Percentiles rank a stretch among this genome's conserved stretches.
phyloP scores from a whole-genome alignment of 2,113 vertebrate genomes.

The Amia ocellicauda region DNA sequence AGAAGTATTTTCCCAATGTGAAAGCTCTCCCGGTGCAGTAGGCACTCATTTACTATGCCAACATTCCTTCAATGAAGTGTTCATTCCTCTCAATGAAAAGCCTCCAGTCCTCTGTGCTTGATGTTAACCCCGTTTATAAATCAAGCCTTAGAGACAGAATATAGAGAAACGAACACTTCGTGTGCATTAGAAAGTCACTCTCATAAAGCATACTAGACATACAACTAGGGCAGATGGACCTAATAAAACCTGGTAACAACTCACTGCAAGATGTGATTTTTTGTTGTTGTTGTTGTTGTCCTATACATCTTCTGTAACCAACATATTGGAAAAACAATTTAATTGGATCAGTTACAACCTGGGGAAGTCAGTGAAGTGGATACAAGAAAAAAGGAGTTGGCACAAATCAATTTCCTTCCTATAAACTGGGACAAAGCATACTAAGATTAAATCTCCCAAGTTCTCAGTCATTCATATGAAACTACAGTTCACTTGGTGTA shows the following conservation, averaged over 20 bases:
- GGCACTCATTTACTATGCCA: too few relatives aligned
- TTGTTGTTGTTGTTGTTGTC: too few relatives aligned
- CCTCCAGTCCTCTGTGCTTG: too few relatives aligned
- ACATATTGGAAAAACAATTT: conserved; percentile 2
- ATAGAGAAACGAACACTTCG: not conserved
- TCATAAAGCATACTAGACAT: not conserved
- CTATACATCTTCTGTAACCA: not conserved
- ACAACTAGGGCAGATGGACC: not conserved
- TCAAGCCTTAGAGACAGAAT: too few relatives aligned
- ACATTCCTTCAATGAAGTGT: too few relatives aligned
- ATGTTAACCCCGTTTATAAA: too few relatives aligned
- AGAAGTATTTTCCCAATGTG: too few relatives aligned
- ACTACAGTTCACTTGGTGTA: not conserved
- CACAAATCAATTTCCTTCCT: not conserved
- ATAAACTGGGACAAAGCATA: not conserved
- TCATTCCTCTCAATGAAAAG: too few relatives aligned
- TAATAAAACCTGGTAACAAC: not conserved
- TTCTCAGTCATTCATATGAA: too few relatives aligned
- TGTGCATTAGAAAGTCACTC: not conserved
- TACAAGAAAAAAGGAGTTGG: not conserved
- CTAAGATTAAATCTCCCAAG: too few relatives aligned
- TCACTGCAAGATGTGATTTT: not conserved
- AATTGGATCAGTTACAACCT: conserved; percentile 5
- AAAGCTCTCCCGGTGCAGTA: too few relatives aligned
- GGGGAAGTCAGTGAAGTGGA: not conserved